Evolutionary conservation across 2,888 invertebrate species (phyloP).

Genomic region (Troides helena): DNA sequence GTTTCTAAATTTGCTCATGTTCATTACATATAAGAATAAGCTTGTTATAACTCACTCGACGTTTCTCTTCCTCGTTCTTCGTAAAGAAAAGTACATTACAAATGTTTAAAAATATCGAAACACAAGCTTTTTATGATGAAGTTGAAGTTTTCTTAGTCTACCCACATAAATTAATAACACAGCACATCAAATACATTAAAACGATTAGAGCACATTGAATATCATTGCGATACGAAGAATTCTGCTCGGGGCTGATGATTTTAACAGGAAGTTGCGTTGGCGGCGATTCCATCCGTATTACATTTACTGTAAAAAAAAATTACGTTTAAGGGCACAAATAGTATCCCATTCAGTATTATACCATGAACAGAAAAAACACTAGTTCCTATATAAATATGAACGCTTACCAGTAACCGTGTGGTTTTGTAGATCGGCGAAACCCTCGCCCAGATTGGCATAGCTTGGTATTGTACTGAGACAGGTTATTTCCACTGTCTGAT

Average conservation of each 20-base stretch:
- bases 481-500: constrained; percentile 86
- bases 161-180: constrained; percentile 9
- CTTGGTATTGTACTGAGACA: constrained; percentile 90
- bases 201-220: constrained; percentile 42
- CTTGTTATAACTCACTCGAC: background rate
- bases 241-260: constrained; percentile 62
- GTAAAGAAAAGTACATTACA: background rate
- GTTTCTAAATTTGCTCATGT: background rate
- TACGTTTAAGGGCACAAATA: background rate
- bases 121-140: background rate
- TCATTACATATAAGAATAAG: background rate
- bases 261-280: constrained; percentile 73
- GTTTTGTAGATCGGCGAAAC: constrained; percentile 87
- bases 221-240: constrained; percentile 44
- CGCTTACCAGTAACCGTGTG: constrained; percentile 85
- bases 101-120: background rate
- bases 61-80: background rate
- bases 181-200: constrained; percentile 43
- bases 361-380: too few species aligned
- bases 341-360: background rate
- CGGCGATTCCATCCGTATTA: constrained; percentile 65
- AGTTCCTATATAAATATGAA: background rate
- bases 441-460: constrained; percentile 83
- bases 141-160: background rate
- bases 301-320: constrained; percentile 63